Base-by-base conservation (phyloP, 2,888 invertebrate genomes). In the Macaria liturata region DNA sequence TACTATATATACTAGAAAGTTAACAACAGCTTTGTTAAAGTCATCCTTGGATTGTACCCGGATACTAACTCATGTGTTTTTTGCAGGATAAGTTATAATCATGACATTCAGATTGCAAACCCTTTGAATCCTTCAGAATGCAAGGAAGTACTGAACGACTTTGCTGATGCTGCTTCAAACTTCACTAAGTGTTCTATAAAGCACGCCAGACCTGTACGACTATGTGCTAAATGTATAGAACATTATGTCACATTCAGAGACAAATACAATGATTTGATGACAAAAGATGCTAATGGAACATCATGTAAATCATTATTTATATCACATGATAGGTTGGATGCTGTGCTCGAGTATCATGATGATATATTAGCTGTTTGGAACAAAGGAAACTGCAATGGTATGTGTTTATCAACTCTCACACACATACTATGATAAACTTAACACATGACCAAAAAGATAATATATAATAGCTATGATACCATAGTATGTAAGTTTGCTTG, bases 341-440 rank as follows among this genome's bases (percentile, higher is more conserved):
- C 93, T 49, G 87, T 95, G 31, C 78, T 93, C 62, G 90, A 92
- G 57, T 92, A 93, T 62, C 93, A 94, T 81, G 76, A 88, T 47
- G 93, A 92, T 70, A 93, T 93, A 65, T 70, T 84, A 57, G 78
- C 88, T 68, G 80, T 95, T 63, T 95, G 95, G 95, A 78, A 86
- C 32, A 91, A 92, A 75, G 95, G 94, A 52, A 92, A 93, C 70
- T 95, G 95, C 80, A 84, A 93, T 81, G 92, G 95, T 95, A 84
- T 78, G 34, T 37, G 34, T 37, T 37, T 37, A 37, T 37, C 20
- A 20, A 1, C 20, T 20, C 34, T 37, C 34, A 6, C 5, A 37
- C 34, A 37, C 4, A 6, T 37, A 37, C 7, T 37, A 37, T 37
- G 34, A 37, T 37, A 37, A 37, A 4, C 4, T 37, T 6, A 4